phyloP scores from a whole-genome alignment of 2,888 invertebrate species.

The Drosophila setosimentum region DNA sequence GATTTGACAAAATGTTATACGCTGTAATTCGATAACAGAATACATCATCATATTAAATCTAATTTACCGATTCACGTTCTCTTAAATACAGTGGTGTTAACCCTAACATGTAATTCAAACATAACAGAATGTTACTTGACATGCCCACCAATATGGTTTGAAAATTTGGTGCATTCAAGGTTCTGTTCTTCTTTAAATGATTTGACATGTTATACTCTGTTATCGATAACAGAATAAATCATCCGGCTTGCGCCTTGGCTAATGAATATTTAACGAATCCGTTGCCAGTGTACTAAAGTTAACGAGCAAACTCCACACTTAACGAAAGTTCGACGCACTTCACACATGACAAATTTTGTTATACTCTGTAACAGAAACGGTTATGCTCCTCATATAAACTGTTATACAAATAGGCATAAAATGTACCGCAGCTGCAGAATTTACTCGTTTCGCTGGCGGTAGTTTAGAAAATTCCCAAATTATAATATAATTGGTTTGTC shows the following conservation, averaged over 20 bases:
- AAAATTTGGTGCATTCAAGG: no score
- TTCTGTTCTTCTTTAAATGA: neutral
- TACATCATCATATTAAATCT: no score
- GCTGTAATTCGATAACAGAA: neutral
- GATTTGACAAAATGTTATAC: neutral
- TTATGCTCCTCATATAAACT: neutral
- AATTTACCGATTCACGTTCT: no score
- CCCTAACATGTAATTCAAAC: neutral
- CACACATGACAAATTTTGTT: conserved; percentile 7
- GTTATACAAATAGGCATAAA: conserved; percentile 45
- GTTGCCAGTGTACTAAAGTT: conserved; percentile 7
- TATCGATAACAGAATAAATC: neutral
- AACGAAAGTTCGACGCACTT: neutral
- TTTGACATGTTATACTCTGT: neutral
- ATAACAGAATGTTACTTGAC: neutral
- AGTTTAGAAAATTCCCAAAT: conserved; percentile 32
- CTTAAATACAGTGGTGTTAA: no score
- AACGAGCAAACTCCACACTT: conserved; percentile 2
- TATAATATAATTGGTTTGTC: conserved; percentile 56
- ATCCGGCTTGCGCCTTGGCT: neutral
- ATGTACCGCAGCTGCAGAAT: neutral
- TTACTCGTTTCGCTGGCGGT: neutral
- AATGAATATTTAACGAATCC: neutral
- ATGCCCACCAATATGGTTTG: neutral
- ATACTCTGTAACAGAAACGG: neutral